Evolutionary conservation across 2,888 invertebrate genomes (phyloP).

Genomic region (Torymus texanus): DNA sequence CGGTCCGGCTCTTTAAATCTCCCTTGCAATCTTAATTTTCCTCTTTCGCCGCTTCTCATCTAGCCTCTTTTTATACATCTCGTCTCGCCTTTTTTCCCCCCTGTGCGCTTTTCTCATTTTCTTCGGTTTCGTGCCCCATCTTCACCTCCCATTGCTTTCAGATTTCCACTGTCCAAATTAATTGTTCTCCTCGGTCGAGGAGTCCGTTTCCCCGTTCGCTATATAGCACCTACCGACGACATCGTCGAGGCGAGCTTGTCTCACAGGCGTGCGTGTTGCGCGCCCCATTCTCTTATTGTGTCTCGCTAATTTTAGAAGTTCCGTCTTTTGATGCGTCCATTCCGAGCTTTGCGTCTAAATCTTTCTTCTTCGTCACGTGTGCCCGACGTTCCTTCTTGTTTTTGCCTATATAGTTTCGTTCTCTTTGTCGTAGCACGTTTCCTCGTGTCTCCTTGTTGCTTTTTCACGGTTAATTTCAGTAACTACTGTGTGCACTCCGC

Average conservation of each 20-base stretch:
- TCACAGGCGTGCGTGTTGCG: background rate
- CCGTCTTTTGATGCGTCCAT: constrained; percentile 24
- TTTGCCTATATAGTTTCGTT: background rate
- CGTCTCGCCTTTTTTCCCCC: background rate
- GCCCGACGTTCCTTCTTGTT: too few species aligned
- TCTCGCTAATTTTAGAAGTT: constrained; percentile 45
- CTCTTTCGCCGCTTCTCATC: constrained; percentile 6
- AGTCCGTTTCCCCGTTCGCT: background rate
- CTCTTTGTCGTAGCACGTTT: constrained; percentile 16
- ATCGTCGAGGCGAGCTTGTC: background rate
- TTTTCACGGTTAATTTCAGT: constrained; percentile 3
- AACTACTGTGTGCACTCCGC: too few species aligned
- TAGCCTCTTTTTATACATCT: background rate
- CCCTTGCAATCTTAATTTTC: background rate
- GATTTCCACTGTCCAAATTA: background rate
- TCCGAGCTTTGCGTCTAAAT: background rate
- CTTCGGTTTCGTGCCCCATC: too few species aligned
- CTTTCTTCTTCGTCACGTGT: constrained; percentile 12
- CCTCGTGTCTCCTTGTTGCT: background rate
- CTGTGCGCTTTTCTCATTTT: too few species aligned
- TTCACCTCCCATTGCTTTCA: constrained; percentile 2
- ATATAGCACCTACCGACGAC: too few species aligned
- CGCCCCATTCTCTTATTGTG: constrained; percentile 22
- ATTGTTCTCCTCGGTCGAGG: constrained; percentile 20
- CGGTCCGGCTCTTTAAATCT: constrained; percentile 22